Evolutionary conservation across 2,888 invertebrate species (phyloP), one percentile per base, ranked within the genome.

Genomic region (Chirona hameri): DNA sequence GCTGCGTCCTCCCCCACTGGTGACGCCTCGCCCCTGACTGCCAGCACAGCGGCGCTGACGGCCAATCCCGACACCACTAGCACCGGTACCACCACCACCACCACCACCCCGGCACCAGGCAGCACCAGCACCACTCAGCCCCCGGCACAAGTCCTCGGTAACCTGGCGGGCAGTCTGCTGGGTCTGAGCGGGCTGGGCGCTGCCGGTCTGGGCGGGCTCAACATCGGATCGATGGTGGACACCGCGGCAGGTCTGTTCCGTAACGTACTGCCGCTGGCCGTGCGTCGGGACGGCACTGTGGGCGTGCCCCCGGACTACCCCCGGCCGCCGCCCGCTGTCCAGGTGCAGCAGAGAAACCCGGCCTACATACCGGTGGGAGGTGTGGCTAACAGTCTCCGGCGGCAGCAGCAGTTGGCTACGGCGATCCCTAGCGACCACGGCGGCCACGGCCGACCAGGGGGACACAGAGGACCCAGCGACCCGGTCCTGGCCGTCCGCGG

Each of bases 351-450:
- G n/a, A 83, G 84, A 9, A 85, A 85, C 65, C 86, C 85, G 39
- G 82, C 84, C 52, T 84, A 85, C 79, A 86, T 86, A 72, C 86
- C 86, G 31, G 84, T 85, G 10, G 85, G 85, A 27, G 85, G 85
- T 39, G 84, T 85, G 21, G 85, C 84, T 39, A 84, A 84, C 52
- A 84, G 84, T 14, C 82, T 85, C 24, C 31, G 76, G 21, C 18
- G 46, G 7, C 9, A 27, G 18, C 39, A 76, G 46, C 39, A 76
- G 46, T 29, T 31, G 31, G 31, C 29, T 15, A 69, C 69, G 14
- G 24, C 76, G 24, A 24, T 24, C 2, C 76, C 76, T 5, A 39
- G 24, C 1, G 76, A 21, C 9, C 48, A 10, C 9, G 48, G 48
- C 48, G n/a, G n/a, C n/a, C n/a, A n/a, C n/a, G n/a, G n/a, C n/a